Evolutionary conservation across 2,113 vertebrate species (phyloP), one percentile per base, ranked within the genome.

Genomic region (Ceuthmochares aereus): DNA sequence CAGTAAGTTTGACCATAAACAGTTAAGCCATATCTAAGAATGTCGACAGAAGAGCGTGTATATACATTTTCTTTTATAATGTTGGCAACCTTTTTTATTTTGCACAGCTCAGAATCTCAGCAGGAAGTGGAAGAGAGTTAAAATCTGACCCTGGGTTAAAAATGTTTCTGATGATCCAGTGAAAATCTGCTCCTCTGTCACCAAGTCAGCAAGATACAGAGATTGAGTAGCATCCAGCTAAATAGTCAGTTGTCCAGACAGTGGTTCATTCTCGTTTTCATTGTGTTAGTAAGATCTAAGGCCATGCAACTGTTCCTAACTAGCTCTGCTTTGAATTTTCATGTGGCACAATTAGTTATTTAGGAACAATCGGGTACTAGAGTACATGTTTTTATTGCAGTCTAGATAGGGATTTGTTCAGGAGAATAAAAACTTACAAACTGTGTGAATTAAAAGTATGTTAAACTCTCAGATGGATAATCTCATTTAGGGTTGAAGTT

Each of bases 41-140:
- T 17, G 51, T 4, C 78, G 47, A 68, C 47, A 89, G 56, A 93
- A 86, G 68, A 78, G 4, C 0, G 0, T 7, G 13, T 55, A 47
- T 40, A 47, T 77, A 89, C 63, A 80, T 64, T 70, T 72, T 7
- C 4, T 51, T 30, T 51, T 64, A 78, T 51, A 34, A 67, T 76
- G 43, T 23, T 87, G 37, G 64, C 59, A 89, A 67, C 14, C 40
- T 84, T 75, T 84, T 82, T 80, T 63, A 26, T 75, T 92, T 87
- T 78, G 55, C 95, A 78, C 34, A 93, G 42, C 76, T 95, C 95
- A 87, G 75, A 75, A 76, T 73, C 87, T 72, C 90, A 94, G 68
- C 72, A 70, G 95, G 88, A 93, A 87, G 47, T 55, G 56, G 68
- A 92, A 95, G 87, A 90, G 37, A 78, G 47, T 70, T 92, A 93